Base-by-base conservation (phyloP, 2,888 invertebrate species). In the Iselma pallidipennis region DNA sequence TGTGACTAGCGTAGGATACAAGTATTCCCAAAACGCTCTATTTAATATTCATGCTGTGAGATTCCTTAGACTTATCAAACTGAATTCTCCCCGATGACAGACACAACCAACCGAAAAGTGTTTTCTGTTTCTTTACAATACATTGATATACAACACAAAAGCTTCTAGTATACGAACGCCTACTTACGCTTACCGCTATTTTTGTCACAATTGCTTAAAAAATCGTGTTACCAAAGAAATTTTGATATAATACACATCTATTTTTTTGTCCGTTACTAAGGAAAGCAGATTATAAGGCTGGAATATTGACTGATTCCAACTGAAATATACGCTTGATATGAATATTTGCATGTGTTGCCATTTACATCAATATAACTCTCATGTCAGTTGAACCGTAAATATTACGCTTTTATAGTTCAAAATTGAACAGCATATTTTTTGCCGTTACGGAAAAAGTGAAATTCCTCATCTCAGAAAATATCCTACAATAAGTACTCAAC, bases 41-140 rank as follows among this genome's bases (percentile, higher is more conserved):
- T 63, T n/a, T 59, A 63, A 63, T 63, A 63, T 63, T 63, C 63
- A 59, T 59, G 56, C 50, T 55, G 31, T 12, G 29, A 19, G n/a
- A 21, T 10, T 58, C 58, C 29, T 57, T 52, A 25, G 52, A 37
- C 45, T 54, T 52, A 48, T 61, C 56, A 52, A 45, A 45, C 10
- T 1, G 12, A 21, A 21, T 6, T 10, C 37, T 16, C 14, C 16
- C 16, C 45, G 21, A 9, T 21, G 10, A 10, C 6, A 45, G 16
- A 45, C 5, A 4, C n/a, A n/a, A n/a, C n/a, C n/a, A n/a, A n/a
- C n/a, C n/a, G n/a, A n/a, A n/a, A n/a, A n/a, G n/a, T n/a, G n/a
- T n/a, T n/a, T n/a, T n/a, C n/a, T n/a, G n/a, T n/a, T n/a, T n/a
- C n/a, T n/a, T n/a, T n/a, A n/a, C n/a, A n/a, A n/a, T n/a, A n/a